Percentiles rank a stretch among this genome's conserved stretches.
phyloP scores from a whole-genome alignment of 2,888 invertebrate genomes.

The Nysson spinosus region DNA sequence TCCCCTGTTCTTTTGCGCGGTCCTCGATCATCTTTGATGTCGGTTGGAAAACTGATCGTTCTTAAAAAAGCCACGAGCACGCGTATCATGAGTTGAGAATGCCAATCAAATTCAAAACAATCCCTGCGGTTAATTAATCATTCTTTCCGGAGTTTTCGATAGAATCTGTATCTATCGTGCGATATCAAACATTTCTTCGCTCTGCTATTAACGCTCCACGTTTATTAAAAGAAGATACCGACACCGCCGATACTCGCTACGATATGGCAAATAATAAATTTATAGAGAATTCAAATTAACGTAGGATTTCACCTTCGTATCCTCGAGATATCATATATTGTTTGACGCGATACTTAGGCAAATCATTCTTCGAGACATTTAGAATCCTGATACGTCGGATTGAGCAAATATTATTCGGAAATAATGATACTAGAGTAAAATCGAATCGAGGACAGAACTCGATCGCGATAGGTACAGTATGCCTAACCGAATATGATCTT shows the following conservation, averaged over 20 bases:
- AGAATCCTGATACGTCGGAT: constrained; percentile 11
- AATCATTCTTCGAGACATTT: constrained; percentile 8
- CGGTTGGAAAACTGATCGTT: constrained; percentile 10
- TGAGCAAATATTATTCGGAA: constrained; percentile 32
- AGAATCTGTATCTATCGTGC: no score
- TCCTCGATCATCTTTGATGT: constrained; percentile 7
- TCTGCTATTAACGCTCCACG: no score
- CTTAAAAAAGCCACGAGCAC: constrained; percentile 15
- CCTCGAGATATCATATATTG: no score
- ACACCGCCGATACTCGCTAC: no score
- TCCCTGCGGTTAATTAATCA: no score
- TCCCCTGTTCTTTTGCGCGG: constrained; percentile 24
- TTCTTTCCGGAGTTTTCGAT: no score
- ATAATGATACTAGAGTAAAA: constrained; percentile 20
- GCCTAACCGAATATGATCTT: no score
- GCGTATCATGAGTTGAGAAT: constrained; percentile 5
- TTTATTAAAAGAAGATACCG: no score
- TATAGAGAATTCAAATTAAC: no score
- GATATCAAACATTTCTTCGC: no score
- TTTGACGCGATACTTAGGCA: constrained; percentile 3
- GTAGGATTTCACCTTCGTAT: no score
- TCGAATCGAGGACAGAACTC: constrained; percentile 5
- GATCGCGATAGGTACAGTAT: constrained; percentile 11
- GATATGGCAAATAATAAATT: no score
- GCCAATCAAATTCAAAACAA: neutral